phyloP scores from a whole-genome alignment of 2,113 vertebrate species.

The Chauna torquata region DNA sequence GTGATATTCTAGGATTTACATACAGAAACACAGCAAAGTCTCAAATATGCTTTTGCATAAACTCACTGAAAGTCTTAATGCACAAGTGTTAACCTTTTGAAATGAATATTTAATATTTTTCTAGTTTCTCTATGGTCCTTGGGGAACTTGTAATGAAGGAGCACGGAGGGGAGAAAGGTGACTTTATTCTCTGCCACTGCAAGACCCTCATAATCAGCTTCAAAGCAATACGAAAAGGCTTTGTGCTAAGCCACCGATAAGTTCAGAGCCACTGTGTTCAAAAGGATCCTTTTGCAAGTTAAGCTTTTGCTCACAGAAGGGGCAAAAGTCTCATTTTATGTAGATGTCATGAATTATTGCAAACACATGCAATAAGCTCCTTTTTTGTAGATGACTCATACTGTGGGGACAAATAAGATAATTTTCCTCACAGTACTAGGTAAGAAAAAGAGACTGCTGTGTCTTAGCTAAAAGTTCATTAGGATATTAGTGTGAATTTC shows the following conservation, averaged over 20 bases:
- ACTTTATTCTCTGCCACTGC: neutral
- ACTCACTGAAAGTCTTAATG: neutral
- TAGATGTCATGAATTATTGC: constrained; percentile 11
- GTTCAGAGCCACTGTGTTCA: neutral
- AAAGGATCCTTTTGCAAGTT: constrained; percentile 18
- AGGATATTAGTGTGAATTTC: neutral
- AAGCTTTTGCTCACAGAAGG: constrained; percentile 4
- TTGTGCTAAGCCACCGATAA: neutral
- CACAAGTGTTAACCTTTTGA: neutral
- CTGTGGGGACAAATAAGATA: neutral
- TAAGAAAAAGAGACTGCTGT: neutral
- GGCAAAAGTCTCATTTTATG: neutral
- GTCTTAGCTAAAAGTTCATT: neutral
- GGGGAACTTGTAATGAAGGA: neutral
- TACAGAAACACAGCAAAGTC: neutral
- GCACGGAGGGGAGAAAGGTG: neutral
- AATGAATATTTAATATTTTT: constrained; percentile 12
- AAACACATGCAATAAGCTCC: neutral
- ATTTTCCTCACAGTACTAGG: constrained; percentile 9
- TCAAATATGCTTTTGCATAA: neutral
- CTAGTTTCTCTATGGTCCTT: neutral
- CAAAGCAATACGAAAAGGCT: constrained; percentile 31
- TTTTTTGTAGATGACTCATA: neutral
- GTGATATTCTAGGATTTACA: neutral
- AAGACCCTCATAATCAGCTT: neutral